Percentiles rank a stretch among this genome's conserved stretches.
Evolutionary conservation across 2,888 invertebrate genomes (phyloP).

Genomic region (Orthosia cruda): DNA sequence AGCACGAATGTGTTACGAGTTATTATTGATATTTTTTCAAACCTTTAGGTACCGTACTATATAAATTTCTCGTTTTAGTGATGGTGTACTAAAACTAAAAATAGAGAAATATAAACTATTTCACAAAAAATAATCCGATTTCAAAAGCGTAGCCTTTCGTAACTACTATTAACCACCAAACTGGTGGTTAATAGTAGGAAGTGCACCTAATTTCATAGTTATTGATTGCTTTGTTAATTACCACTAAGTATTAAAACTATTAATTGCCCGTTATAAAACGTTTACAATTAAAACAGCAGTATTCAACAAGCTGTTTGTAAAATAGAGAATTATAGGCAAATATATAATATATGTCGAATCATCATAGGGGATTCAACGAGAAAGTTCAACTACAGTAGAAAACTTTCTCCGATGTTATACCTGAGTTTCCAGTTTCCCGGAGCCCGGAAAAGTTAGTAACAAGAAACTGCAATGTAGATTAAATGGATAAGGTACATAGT

Average conservation of each 20-base stretch:
- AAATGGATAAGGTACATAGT: conserved; percentile 11
- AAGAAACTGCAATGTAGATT: conserved; percentile 14
- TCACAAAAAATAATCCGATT: too few relatives aligned
- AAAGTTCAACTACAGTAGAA: conserved; percentile 24
- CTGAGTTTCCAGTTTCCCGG: conserved; percentile 45
- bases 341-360: conserved; percentile 17
- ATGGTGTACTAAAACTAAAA: too few relatives aligned
- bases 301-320: background rate
- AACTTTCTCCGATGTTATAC: conserved; percentile 36
- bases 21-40: too few relatives aligned
- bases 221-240: background rate
- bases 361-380: conserved; percentile 22
- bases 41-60: too few relatives aligned
- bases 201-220: background rate
- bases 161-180: too few relatives aligned
- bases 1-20: too few relatives aligned
- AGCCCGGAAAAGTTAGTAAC: conserved; percentile 45
- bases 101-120: too few relatives aligned
- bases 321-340: conserved; percentile 20
- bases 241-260: background rate
- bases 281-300: background rate
- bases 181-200: conserved; percentile 4
- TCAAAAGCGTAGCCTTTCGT: too few relatives aligned
- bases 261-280: conserved; percentile 16
- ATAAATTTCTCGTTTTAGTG: too few relatives aligned